A percentile compares a stretch with the other conserved stretches of the same genome.
Evolutionary conservation across 2,888 invertebrate genomes (phyloP).

Genomic region (Pandemis corylana): DNA sequence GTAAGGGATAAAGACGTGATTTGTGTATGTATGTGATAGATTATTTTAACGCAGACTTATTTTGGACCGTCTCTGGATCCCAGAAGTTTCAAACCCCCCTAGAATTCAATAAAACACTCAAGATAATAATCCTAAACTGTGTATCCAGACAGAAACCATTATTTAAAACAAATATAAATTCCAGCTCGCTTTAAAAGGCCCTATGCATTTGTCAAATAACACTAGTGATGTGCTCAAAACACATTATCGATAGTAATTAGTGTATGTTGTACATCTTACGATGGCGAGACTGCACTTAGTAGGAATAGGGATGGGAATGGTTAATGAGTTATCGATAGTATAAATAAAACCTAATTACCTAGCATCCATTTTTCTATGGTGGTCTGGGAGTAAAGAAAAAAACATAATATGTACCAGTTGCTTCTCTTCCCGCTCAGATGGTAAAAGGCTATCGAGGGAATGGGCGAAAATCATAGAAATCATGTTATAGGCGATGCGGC

Average conservation of each 20-base stretch:
- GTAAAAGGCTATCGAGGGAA: too few relatives aligned
- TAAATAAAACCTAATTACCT: not conserved
- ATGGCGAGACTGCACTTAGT: conserved; percentile 78
- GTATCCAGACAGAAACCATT: conserved; percentile 20
- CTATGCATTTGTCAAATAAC: conserved; percentile 32
- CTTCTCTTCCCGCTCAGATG: too few relatives aligned
- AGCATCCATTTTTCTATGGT: too few relatives aligned
- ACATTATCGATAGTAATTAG: conserved; percentile 68
- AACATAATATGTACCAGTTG: too few relatives aligned
- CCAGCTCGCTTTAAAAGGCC: conserved; percentile 10
- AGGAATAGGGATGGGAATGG: conserved; percentile 58
- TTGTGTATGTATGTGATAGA: too few relatives aligned
- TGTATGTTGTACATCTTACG: conserved; percentile 78
- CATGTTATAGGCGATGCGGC: too few relatives aligned
- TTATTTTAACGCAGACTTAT: too few relatives aligned
- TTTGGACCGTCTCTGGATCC: too few relatives aligned
- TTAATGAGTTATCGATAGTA: conserved; percentile 29
- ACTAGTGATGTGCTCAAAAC: conserved; percentile 55
- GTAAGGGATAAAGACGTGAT: too few relatives aligned
- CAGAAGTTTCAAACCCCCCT: too few relatives aligned
- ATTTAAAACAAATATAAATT: conserved; percentile 29
- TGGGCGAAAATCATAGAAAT: too few relatives aligned
- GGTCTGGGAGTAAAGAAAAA: too few relatives aligned
- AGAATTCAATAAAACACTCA: not conserved
- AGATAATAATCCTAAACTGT: not conserved